phyloP scores from a whole-genome alignment of 2,888 invertebrate genomes.

The Mesorhabditis belari region DNA sequence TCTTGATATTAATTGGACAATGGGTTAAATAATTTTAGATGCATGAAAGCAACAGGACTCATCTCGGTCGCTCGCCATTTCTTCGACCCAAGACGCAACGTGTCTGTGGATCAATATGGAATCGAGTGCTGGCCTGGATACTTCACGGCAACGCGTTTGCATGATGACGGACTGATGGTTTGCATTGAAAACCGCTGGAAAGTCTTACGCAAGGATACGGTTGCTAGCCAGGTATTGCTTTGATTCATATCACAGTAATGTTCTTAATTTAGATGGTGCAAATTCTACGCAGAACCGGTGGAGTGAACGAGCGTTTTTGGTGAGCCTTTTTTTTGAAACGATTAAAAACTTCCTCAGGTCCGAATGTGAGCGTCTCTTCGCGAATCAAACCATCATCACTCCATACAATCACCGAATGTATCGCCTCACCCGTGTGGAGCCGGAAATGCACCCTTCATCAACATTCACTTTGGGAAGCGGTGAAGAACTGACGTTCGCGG shows the following conservation, averaged over 20 bases:
- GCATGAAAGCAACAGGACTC: slow-evolving; percentile 43
- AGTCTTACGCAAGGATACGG: slow-evolving; percentile 72
- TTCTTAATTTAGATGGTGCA: too few species aligned
- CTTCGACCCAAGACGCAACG: slow-evolving; percentile 57
- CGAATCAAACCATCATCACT: too few species aligned
- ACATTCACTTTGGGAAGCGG: slow-evolving; percentile 61
- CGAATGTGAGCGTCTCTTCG: too few species aligned
- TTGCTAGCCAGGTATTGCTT: too few species aligned
- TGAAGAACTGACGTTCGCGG: slow-evolving; percentile 54
- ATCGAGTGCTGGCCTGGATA: slow-evolving; percentile 54
- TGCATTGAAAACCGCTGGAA: slow-evolving; percentile 76
- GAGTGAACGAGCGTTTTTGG: too few species aligned
- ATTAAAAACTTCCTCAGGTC: too few species aligned
- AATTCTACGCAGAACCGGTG: too few species aligned
- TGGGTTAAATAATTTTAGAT: slow-evolving; percentile 19
- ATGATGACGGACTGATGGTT: slow-evolving; percentile 70
- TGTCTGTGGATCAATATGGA: slow-evolving; percentile 53
- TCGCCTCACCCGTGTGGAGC: slow-evolving; percentile 75
- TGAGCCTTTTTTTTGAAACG: too few species aligned
- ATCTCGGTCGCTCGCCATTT: slow-evolving; percentile 50
- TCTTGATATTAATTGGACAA: background rate
- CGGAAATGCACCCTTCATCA: slow-evolving; percentile 67
- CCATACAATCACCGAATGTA: slow-evolving; percentile 89
- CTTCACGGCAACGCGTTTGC: slow-evolving; percentile 75
- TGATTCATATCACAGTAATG: too few species aligned